A percentile compares a stretch with the other conserved stretches of the same genome.
Evolutionary conservation across 2,113 vertebrate species (phyloP).

Genomic region (Alethe castanea): DNA sequence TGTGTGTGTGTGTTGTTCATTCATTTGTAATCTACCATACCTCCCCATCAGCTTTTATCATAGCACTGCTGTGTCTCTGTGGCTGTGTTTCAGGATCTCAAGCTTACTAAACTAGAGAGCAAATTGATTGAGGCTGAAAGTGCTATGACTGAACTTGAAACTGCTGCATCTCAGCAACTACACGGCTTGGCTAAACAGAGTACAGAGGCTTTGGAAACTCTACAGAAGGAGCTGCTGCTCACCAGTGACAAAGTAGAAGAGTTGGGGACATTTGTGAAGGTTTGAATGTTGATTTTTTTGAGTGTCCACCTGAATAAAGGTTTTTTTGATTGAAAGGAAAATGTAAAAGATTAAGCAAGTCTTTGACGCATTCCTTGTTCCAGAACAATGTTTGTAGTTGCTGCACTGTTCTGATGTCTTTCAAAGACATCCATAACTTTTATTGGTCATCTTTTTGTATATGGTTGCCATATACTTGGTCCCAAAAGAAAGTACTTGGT

Average conservation of each 20-base stretch:
- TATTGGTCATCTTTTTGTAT: neutral
- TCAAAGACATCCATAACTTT: neutral
- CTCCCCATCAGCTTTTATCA: neutral
- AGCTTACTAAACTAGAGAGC: slow-evolving; percentile 70
- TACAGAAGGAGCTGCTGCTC: slow-evolving; percentile 78
- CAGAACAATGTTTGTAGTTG: neutral
- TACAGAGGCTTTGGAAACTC: slow-evolving; percentile 75
- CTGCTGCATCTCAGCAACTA: slow-evolving; percentile 80
- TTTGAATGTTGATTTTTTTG: slow-evolving; percentile 9
- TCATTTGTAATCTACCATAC: neutral
- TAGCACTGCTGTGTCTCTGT: neutral
- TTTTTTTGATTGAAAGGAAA: neutral
- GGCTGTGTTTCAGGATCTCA: slow-evolving; percentile 75
- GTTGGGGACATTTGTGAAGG: slow-evolving; percentile 85
- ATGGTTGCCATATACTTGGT: neutral
- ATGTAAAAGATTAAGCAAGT: neutral
- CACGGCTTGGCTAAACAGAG: slow-evolving; percentile 82
- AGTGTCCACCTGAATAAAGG: neutral
- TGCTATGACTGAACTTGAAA: slow-evolving; percentile 79
- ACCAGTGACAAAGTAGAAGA: slow-evolving; percentile 80
- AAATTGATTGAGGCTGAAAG: slow-evolving; percentile 77
- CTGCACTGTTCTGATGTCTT: neutral
- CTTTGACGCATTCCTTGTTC: neutral
- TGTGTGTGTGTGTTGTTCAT: neutral
- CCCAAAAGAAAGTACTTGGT: neutral